A percentile compares a stretch with the other conserved stretches of the same genome.
phyloP scores from a whole-genome alignment of 1,140 invertebrate species.

The Tachypleus tridentatus region DNA sequence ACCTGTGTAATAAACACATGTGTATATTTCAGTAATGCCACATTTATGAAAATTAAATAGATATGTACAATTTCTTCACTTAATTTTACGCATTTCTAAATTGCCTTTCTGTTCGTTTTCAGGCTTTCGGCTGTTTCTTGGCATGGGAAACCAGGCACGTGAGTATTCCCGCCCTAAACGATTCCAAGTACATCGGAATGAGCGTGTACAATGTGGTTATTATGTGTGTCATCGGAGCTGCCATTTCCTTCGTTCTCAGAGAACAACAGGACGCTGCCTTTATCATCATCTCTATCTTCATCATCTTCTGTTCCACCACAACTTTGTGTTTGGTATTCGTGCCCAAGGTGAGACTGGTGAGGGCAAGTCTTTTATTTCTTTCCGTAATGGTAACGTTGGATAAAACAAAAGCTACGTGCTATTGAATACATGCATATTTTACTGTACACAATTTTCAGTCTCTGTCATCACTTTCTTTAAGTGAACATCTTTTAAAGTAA shows the following conservation, averaged over 20 bases:
- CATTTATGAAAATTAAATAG: no score
- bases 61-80: no score
- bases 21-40: no score
- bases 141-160: slow-evolving; percentile 99
- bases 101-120: slow-evolving; percentile 24
- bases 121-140: slow-evolving; percentile 97
- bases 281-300: slow-evolving; percentile 91
- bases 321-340: slow-evolving; percentile 97
- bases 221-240: slow-evolving; percentile 93
- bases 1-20: no score
- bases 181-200: slow-evolving; percentile 70
- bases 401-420: no score
- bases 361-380: neutral
- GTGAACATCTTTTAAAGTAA: no score
- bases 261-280: slow-evolving; percentile 95
- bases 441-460: no score
- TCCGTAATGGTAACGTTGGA: no score
- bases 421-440: no score
- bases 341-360: slow-evolving; percentile 64
- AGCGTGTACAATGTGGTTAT: slow-evolving; percentile 98
- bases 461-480: no score
- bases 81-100: neutral
- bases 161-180: slow-evolving; percentile 93
- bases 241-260: slow-evolving; percentile 78
- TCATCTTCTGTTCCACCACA: slow-evolving; percentile 96